These are phyloP conservation scores for Ctenopoma kingsleyae DNA, from an alignment of 2,797 vertebrate species.

Conservation along the genomic window DNA sequence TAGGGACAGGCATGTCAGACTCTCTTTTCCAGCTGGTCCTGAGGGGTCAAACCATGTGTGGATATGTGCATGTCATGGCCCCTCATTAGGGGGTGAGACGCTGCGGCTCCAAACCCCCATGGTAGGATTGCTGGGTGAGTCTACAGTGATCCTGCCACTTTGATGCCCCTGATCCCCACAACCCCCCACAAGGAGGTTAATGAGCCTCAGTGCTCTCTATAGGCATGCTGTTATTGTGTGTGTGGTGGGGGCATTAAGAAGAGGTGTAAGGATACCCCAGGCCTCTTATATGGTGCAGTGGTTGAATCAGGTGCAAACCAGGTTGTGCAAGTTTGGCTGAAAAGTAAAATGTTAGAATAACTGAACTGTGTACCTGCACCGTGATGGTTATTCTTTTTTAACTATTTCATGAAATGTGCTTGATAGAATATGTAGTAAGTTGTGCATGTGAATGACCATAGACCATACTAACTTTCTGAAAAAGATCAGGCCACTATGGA, in stretches of 20 bases:
- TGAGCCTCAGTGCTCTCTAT: slow-evolving; percentile 77
- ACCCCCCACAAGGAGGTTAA: slow-evolving; percentile 76
- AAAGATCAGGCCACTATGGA: no score
- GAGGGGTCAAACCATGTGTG: slow-evolving; percentile 75
- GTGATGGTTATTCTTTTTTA: no score
- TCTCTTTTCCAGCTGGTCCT: slow-evolving; percentile 80
- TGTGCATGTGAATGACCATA: no score
- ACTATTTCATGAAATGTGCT: no score
- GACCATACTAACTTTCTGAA: background rate
- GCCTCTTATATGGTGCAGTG: slow-evolving; percentile 24
- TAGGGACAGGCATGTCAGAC: slow-evolving; percentile 66
- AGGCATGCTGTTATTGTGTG: slow-evolving; percentile 58
- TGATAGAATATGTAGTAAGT: no score
- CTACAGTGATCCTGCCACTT: slow-evolving; percentile 82
- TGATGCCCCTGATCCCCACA: slow-evolving; percentile 76
- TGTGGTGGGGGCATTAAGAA: slow-evolving; percentile 36
- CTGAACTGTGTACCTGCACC: no score
- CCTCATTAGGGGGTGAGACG: slow-evolving; percentile 85
- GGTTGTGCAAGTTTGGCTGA: slow-evolving; percentile 34
- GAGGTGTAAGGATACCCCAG: slow-evolving; percentile 32
- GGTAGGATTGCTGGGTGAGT: slow-evolving; percentile 77
- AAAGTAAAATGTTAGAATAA: slow-evolving; percentile 41
- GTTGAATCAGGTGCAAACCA: slow-evolving; percentile 36
- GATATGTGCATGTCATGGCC: slow-evolving; percentile 78
- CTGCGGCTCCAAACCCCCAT: slow-evolving; percentile 85